Base-by-base conservation (phyloP, 2,113 vertebrate species). In the Otolemur garnettii region DNA sequence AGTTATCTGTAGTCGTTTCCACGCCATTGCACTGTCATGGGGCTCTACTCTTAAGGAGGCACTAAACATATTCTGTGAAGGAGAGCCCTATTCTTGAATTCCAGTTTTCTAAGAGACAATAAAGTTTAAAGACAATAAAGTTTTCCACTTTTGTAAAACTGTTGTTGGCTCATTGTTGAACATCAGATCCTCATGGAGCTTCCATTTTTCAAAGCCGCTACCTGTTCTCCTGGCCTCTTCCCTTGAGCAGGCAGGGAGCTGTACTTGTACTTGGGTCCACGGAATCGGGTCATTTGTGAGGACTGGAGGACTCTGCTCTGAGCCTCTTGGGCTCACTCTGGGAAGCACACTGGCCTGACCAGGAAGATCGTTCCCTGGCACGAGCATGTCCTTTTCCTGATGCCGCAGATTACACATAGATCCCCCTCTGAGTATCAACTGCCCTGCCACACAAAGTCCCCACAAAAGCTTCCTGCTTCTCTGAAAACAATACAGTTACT, bases 401-500 rank as follows among this genome's bases (percentile, higher is more conserved):
- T 24, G 38, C 53, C 35, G 35, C 11, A n/a, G 0, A 74, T 78
- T 26, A 30, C 13, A 28, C 12, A 28, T 0, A 57, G 18, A 3
- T 19, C 26, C 14, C 26, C 28, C 1, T 59, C 12, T 15, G 1
- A 15, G 5, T 35, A 38, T 22, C 22, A 1, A 18, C 22, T 75
- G 21, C 84, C 42, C 42, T 21, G 3, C 33, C 66, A 53, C 83
- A 11, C 30, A 38, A 62, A 80, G 10, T 38, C 38, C 38, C 38
- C 38, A n/a, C n/a, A 18, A 0, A 18, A 10, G 4, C 55, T 74
- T 7, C 33, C 82, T 97, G 71, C 77, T 66, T 53, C 45, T 62
- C n/a, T 82, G 92, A 97, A 96, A 93, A 88, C 96, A 90, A 35
- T 75, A 30, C 91, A 94, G 79, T 77, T 24, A 22, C 22, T 24